Evolutionary conservation across 2,888 invertebrate genomes (phyloP), one percentile per base, ranked within the genome.

Genomic region (Cosmia pyralina): DNA sequence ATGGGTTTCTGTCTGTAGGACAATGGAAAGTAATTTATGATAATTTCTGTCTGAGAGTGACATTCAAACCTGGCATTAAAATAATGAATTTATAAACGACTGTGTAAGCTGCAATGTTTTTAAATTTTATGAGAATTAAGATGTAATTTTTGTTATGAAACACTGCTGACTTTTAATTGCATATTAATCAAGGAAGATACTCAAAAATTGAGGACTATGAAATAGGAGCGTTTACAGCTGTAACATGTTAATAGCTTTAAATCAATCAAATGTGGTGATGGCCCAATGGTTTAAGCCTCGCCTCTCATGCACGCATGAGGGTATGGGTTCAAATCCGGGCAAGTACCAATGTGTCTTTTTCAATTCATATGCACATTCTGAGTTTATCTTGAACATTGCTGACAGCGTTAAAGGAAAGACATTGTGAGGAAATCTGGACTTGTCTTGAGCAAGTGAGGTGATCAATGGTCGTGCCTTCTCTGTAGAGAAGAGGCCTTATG

Each of bases 21-120:
- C 63, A 72, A 58, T 69, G 19, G 13, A 57, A 64, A 67, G 73
- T 52, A 50, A 68, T 68, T 65, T 68, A 48, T 65, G 57, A 62
- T 11, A 41, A 65, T 48, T 22, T 69, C 44, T 81, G 52, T 34
- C 28, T 50, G 13, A 19, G 13, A 19, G 50, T 67, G 55, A 64
- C 52, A 22, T 50, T 50, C 17, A 7, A 19, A 50, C 13, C 19
- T 41, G 48, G 48, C 22, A 48, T 17, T 59, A 38, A 62, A 28
- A 22, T 58, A 58, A 1, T 77, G 13, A 44, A 44, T n/a, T n/a
- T n/a, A n/a, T 28, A 46, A 10, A 53, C 19, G 11, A 13, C 7
- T 52, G 2, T 15, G 7, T 46, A 22, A 64, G 17, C 38, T 5
- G 28, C 17, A 13, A 22, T 34, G 0, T 68, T 19, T 38, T 68